Conservation (phyloP, 2,888 invertebrate species). For the Arctia plantaginis region DNA sequence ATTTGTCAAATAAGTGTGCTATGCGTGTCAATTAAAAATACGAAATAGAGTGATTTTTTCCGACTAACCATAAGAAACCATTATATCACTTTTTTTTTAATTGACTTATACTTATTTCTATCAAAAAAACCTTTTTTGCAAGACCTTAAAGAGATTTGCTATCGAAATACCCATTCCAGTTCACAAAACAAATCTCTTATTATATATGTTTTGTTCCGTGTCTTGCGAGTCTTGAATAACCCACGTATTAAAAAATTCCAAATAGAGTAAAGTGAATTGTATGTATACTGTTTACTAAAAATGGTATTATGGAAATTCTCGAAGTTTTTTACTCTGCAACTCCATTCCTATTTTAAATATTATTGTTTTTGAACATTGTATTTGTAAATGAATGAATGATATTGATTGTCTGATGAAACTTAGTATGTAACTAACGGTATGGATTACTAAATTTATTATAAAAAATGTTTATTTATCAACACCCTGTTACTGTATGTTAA, state of each 20-base stretch:
- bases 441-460: not conserved
- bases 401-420: not conserved
- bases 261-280: not conserved
- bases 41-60: not conserved
- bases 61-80: not conserved
- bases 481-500: not conserved
- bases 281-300: not conserved
- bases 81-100: no score
- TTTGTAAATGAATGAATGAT: not conserved
- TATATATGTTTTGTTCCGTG: not conserved
- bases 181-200: not conserved
- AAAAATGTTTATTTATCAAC: not conserved
- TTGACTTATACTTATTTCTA: not conserved
- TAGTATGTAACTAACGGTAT: not conserved
- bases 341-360: not conserved
- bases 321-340: not conserved
- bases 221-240: not conserved
- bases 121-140: not conserved
- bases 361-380: not conserved
- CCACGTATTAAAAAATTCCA: not conserved
- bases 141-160: not conserved
- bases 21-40: not conserved
- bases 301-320: not conserved
- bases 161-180: not conserved
- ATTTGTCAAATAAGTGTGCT: no score